phyloP scores from a whole-genome alignment of 2,888 invertebrate genomes.

The Aporophyla lueneburgensis region DNA sequence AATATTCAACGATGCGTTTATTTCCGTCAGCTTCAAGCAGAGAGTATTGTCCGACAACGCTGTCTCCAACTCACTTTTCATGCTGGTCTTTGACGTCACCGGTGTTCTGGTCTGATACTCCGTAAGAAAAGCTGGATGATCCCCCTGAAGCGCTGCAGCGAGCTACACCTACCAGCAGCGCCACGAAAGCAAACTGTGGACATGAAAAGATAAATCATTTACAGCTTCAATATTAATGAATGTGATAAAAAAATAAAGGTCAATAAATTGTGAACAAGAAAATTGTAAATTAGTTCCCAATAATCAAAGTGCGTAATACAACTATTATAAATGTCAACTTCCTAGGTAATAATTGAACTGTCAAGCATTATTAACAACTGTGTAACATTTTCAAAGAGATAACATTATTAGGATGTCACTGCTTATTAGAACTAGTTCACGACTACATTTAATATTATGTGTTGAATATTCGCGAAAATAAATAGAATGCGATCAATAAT shows the following conservation, averaged over 20 bases:
- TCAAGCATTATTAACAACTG: conserved; percentile 5
- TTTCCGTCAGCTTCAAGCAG: conserved; percentile 91
- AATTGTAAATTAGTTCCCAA: background rate
- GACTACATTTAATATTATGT: background rate
- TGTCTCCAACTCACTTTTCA: conserved; percentile 91
- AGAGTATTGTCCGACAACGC: conserved; percentile 88
- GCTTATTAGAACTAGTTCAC: background rate
- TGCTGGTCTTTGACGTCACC: conserved; percentile 87
- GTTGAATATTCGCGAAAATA: background rate
- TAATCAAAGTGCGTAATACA: background rate
- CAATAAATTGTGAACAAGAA: background rate
- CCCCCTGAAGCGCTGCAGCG: conserved; percentile 74
- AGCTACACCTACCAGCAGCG: conserved; percentile 75
- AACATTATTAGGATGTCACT: background rate
- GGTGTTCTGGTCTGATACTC: conserved; percentile 82
- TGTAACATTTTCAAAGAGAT: background rate
- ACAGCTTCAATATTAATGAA: background rate
- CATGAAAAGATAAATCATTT: background rate
- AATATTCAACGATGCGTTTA: conserved; percentile 90
- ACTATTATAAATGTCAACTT: conserved; percentile 1
- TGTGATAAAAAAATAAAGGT: background rate
- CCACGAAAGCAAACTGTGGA: conserved; percentile 79
- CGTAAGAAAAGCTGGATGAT: conserved; percentile 81
- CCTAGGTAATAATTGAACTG: conserved; percentile 10
- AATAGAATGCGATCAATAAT: background rate